Percentiles rank a stretch among this genome's conserved stretches.
phyloP scores from a whole-genome alignment of 2,888 invertebrate genomes.

The Philereme transversata region DNA sequence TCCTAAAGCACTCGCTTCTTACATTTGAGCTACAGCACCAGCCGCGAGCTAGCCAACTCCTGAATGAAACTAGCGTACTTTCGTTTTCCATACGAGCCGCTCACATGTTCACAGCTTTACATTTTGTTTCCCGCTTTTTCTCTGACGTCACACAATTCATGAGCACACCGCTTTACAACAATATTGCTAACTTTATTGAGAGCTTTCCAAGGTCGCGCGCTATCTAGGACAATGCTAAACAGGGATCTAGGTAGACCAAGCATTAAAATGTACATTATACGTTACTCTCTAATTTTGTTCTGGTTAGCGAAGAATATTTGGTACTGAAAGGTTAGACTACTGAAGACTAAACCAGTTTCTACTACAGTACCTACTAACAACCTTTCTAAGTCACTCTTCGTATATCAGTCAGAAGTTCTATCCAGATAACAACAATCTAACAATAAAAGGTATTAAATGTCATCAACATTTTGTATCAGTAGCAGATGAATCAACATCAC shows the following conservation, averaged over 20 bases:
- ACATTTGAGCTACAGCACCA: conserved; percentile 50
- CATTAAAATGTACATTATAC: too few species aligned
- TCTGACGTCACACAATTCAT: conserved; percentile 74
- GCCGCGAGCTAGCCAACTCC: conserved; percentile 72
- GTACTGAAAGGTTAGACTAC: too few species aligned
- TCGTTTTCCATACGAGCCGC: conserved; percentile 82
- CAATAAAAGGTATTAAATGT: too few species aligned
- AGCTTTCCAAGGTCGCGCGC: conserved; percentile 21
- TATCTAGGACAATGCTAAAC: conserved; percentile 3
- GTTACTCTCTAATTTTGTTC: too few species aligned
- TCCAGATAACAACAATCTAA: too few species aligned
- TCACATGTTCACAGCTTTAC: conserved; percentile 77
- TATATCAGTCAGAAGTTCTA: too few species aligned
- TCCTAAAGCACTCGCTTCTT: conserved; percentile 38
- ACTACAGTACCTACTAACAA: too few species aligned
- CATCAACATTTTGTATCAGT: too few species aligned
- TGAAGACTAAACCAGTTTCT: too few species aligned
- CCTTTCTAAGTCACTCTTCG: too few species aligned
- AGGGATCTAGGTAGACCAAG: neutral
- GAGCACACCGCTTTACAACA: conserved; percentile 46
- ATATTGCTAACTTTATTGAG: conserved; percentile 34
- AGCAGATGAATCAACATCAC: too few species aligned
- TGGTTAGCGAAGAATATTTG: too few species aligned
- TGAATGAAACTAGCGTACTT: conserved; percentile 81
- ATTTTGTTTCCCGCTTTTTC: conserved; percentile 80